Percentiles rank a stretch among this genome's conserved stretches.
Conservation (phyloP, 1,140 invertebrate species). For the Orius insidiosus region DNA sequence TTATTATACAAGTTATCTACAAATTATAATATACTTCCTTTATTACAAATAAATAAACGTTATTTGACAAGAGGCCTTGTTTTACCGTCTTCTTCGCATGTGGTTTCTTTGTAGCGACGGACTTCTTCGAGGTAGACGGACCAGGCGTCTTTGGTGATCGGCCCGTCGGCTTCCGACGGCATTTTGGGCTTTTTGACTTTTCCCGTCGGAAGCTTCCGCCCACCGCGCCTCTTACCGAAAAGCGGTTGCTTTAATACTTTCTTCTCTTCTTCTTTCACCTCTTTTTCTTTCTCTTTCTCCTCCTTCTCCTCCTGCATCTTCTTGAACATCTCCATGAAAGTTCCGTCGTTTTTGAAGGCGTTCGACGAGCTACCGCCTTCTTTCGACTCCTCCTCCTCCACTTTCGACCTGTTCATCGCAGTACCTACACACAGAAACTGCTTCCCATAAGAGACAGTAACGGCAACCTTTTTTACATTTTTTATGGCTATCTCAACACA, state of each 20-base stretch:
- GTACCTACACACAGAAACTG: conserved; percentile 19
- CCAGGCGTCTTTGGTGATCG: conserved; percentile 69
- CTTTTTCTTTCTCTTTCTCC: neutral
- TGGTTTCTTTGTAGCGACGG: conserved; percentile 75
- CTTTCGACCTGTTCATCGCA: conserved; percentile 19
- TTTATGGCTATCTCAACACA: no score
- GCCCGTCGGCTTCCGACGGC: conserved; percentile 38
- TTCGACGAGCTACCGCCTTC: conserved; percentile 23
- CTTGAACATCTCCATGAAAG: conserved; percentile 77
- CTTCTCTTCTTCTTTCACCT: conserved; percentile 3
- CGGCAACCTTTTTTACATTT: no score
- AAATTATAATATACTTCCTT: no score
- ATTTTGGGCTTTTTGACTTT: conserved; percentile 69
- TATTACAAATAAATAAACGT: conserved; percentile 16
- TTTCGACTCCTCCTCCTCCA: neutral
- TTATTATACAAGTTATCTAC: no score
- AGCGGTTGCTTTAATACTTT: conserved; percentile 25
- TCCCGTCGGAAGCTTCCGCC: conserved; percentile 71
- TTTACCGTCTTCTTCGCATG: conserved; percentile 72
- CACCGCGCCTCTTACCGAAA: conserved; percentile 70
- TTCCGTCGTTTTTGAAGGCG: conserved; percentile 67
- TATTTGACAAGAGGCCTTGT: conserved; percentile 82
- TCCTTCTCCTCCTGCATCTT: conserved; percentile 52
- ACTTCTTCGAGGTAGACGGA: conserved; percentile 84
- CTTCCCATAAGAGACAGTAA: conserved; percentile 14